Base-by-base conservation (phyloP, 2,888 invertebrate species). In the Pilophorus perplexus region DNA sequence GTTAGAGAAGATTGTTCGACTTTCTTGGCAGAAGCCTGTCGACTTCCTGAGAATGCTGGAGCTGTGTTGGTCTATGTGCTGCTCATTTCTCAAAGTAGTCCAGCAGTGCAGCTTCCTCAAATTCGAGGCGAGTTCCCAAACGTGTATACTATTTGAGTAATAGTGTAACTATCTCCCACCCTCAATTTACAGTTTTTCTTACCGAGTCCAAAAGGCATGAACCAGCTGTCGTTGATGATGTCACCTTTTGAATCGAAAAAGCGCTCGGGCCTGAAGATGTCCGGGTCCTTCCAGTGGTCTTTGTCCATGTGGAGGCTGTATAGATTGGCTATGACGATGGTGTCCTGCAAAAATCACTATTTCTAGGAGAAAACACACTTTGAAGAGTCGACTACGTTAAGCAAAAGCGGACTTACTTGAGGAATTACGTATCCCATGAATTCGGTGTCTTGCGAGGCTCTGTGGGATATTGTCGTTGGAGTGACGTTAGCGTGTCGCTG, bases 191-290 rank as follows among this genome's bases (percentile, higher is more conserved):
- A n/a, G n/a, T n/a, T n/a, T n/a, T n/a, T 18, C 68, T 73, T 72
- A 80, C 80, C 80, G 72, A 74, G 73, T 12, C 80, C 79, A 67
- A 80, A 80, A 5, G 74, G 71, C 4, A 79, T 68, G 2, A 78
- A 67, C 37, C 76, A 75, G 3, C 76, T 75, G 23, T 75, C 73
- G 0, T 75, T 68, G 12, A 72, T 71, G 0, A 75, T 44, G 54
- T 72, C 67, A 8, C 73, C 72, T 3, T 76, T 74, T 6, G 75
- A 65, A 59, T 76, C 73, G 5, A 87, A 73, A 73, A 86, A 86
- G 69, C 87, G 78, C 73, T 86, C 85, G 0, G 87, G 87, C 2
- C 81, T 78, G 73, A 87, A 87, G 1, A 72, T 75, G 23, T 83
- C 77, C 0, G 87, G 86, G 71, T 87, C 83, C 0, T 77, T 77